These are phyloP conservation scores for Trachelus stipa DNA, from an alignment of 2,888 invertebrate species.

Conservation along the genomic window DNA sequence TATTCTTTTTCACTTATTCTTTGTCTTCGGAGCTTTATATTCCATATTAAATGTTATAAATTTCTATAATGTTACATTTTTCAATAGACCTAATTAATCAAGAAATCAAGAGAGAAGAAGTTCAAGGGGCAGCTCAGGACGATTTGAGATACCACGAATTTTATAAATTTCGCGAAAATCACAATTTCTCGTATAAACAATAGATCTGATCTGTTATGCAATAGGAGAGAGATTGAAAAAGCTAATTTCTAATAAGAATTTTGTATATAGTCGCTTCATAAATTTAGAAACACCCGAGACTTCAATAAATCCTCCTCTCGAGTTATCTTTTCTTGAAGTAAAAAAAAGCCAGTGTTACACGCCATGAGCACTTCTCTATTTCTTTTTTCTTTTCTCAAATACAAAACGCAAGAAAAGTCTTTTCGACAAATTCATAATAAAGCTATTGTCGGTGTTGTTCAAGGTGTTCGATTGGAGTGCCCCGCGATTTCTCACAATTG, in stretches of 20 bases:
- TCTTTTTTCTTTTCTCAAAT: background rate
- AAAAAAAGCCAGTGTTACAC: background rate
- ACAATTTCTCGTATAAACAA: background rate
- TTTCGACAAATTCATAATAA: background rate
- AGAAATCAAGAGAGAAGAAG: background rate
- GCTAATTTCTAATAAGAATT: background rate
- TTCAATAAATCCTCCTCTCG: background rate
- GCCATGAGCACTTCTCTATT: background rate
- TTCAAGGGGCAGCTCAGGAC: background rate
- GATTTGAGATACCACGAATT: background rate
- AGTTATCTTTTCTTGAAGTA: background rate
- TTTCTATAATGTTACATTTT: background rate
- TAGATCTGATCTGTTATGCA: background rate
- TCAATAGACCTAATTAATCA: background rate
- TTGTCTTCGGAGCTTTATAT: slow-evolving; percentile 5
- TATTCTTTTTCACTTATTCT: slow-evolving; percentile 14
- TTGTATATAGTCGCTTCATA: background rate
- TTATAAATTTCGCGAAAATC: background rate
- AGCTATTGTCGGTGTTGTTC: background rate
- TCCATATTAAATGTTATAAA: background rate
- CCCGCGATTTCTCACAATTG: background rate
- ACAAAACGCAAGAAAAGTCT: background rate
- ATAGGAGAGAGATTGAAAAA: background rate
- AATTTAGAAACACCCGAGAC: background rate
- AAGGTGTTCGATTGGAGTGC: background rate